Base-by-base conservation (phyloP, 35 echinoderm and acorn worm genomes). In the Eucidaris tribuloides region DNA sequence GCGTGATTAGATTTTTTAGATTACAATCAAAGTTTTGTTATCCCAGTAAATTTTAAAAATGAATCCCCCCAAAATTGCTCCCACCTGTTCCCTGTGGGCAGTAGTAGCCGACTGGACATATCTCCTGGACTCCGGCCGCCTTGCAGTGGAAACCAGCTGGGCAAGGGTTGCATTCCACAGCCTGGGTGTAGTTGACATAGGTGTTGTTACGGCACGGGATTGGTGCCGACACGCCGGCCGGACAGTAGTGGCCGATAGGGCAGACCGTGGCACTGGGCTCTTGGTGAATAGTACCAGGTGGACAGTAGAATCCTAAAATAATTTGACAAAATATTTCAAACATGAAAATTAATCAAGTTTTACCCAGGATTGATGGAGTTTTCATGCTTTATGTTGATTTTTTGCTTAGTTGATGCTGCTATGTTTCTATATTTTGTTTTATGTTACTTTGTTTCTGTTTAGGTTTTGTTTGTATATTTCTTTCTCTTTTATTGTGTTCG, bases 151-250 rank as follows among this genome's bases (percentile, higher is more conserved):
- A 98, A 6, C 95, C 95, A 4, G 86, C 86, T 29, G 95, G 95
- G 61, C 95, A 98, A 9, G 89, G 86, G 57, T 93, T 79, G 64
- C 95, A 98, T 41, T 27, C 42, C 3, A 85, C 82, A 38, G 95
- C 86, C 32, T 98, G 91, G 71, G 95, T 98, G 60, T 98, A 86
- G 82, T 98, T 98, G 34, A 92, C 95, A 36, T 98, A 87, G 35
- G 90, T 93, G 78, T 98, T 93, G 83, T 98, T 98, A 25, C 48
- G 60, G 33, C 90, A 93, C 7, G 95, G 95, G 46, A 98, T 86
- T 19, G 90, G 95, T 66, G 86, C 86, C 34, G 86, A 81, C 41
- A 93, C 85, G 27, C 86, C 95, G 27, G 66, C 86, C 2, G 95
- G 95, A 52, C 90, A 98, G 83, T 93, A 98, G 62, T 98, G 64